Conservation (phyloP, 2,888 invertebrate genomes). For the Dasysyrphus tricinctus region DNA sequence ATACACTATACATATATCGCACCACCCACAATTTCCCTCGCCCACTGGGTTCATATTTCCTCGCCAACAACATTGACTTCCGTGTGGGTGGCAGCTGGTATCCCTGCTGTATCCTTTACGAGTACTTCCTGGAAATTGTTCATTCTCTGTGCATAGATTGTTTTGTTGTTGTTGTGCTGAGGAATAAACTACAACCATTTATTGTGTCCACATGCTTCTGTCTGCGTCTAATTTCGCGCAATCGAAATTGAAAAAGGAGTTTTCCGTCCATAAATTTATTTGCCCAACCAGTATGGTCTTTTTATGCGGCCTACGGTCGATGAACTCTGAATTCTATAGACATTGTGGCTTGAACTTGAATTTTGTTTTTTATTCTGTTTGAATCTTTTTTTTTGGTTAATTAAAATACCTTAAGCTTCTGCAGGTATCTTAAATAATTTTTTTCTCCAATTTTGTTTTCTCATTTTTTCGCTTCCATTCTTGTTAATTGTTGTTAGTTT, state of each 20-base stretch:
- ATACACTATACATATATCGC: not conserved
- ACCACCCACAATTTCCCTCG: conserved; percentile 57
- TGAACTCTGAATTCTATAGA: conserved; percentile 53
- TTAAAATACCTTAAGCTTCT: conserved; percentile 21
- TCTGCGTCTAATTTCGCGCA: conserved; percentile 46
- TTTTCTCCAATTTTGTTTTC: not conserved
- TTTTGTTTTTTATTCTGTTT: not conserved
- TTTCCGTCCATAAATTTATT: conserved; percentile 53
- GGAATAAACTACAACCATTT: conserved; percentile 15
- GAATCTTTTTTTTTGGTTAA: conserved; percentile 18
- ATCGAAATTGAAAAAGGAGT: conserved; percentile 69
- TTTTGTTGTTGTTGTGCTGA: not conserved
- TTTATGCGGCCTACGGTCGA: conserved; percentile 49
- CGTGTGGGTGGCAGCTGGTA: conserved; percentile 64
- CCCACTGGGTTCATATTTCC: conserved; percentile 54
- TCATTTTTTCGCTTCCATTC: conserved; percentile 32
- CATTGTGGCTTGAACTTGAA: conserved; percentile 72
- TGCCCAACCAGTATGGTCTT: conserved; percentile 21
- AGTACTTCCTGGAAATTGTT: conserved; percentile 54
- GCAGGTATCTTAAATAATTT: conserved; percentile 9
- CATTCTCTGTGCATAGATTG: conserved; percentile 10
- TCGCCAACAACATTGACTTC: conserved; percentile 50
- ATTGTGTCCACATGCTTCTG: conserved; percentile 56
- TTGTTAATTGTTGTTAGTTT: conserved; percentile 56
- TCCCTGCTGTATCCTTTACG: conserved; percentile 31